Base-by-base conservation (phyloP, 2,888 invertebrate species). In the Eumerus sabulonum region DNA sequence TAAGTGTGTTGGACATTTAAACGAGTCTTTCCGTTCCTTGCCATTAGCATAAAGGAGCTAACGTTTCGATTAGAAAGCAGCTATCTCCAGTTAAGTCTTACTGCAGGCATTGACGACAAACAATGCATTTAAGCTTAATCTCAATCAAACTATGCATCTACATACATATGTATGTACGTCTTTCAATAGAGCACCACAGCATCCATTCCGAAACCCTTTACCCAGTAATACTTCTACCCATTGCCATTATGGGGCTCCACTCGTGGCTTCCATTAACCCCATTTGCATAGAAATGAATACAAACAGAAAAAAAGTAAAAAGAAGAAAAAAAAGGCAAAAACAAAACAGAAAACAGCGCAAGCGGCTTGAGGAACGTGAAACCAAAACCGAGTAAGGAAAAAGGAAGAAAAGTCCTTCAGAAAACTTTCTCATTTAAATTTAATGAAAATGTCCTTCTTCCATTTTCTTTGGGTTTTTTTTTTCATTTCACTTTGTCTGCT, bases 351-450 rank as follows among this genome's bases (percentile, higher is more conserved):
- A 60, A 51, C 59, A 79, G 70, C 79, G 79, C 74, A 79, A 79
- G 74, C 68, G 74, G 64, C 68, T 77, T 77, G 73, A 66, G 40
- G n/a, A 68, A 74, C 40, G 40, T 48, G 19, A 54, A 70, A 60
- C 51, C 36, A 57, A 72, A 50, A 63, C 44, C 48, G 14, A 56
- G 36, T 19, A 36, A 57, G 71, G 17, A 54, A 54, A 63, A 56
- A 64, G 45, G 36, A 19, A 63, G 50, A 64, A 79, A 59, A 64
- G 51, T 56, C 63, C 54, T 54, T 79, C 64, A 45, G 60, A 79
- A 71, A 79, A 79, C 79, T 74, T 79, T 79, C 79, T 79, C 79
- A 79, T 79, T 79, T 79, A 79, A 79, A 79, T 79, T 79, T 79
- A 79, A 79, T 79, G 74, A 79, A 79, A 79, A 79, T 79, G 74